Percentiles rank a stretch among this genome's conserved stretches.
phyloP scores from a whole-genome alignment of 2,797 vertebrate species.

The Lindbergichthys nudifrons region DNA sequence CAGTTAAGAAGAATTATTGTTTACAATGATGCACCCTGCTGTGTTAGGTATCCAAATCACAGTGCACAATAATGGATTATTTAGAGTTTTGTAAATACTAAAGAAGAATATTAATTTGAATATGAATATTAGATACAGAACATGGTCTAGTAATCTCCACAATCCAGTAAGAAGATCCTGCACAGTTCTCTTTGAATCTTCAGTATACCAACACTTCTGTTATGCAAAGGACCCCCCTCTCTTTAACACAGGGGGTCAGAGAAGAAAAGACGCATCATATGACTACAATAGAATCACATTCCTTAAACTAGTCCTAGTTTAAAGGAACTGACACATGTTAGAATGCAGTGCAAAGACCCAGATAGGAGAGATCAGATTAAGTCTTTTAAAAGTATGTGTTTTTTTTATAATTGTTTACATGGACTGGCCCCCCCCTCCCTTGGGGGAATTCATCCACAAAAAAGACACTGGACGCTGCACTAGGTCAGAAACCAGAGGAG shows the following conservation, averaged over 20 bases:
- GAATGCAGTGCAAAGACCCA: slow-evolving; percentile 9
- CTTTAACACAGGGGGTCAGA: slow-evolving; percentile 17
- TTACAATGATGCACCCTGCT: neutral
- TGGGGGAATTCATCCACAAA: too few relatives aligned
- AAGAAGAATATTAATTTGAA: neutral
- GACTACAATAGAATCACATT: slow-evolving; percentile 70
- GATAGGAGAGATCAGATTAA: neutral
- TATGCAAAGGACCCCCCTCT: slow-evolving; percentile 3
- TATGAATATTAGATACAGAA: neutral
- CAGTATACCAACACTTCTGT: neutral
- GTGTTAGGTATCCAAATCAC: neutral
- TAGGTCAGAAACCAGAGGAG: too few relatives aligned
- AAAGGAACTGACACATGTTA: slow-evolving; percentile 23
- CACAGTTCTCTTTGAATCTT: slow-evolving; percentile 13
- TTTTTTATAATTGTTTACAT: too few relatives aligned
- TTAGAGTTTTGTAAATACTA: neutral
- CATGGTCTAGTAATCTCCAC: neutral
- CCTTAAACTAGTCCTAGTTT: slow-evolving; percentile 38
- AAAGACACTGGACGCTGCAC: too few relatives aligned
- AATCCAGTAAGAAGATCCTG: slow-evolving; percentile 21
- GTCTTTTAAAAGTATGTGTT: too few relatives aligned
- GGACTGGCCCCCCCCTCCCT: too few relatives aligned
- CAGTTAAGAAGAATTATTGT: neutral
- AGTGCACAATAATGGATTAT: neutral
- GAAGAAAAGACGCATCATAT: slow-evolving; percentile 62